Percentiles rank a stretch among this genome's conserved stretches.
Evolutionary conservation across 2,888 invertebrate genomes (phyloP).

Genomic region (Rhabditoides inermis): DNA sequence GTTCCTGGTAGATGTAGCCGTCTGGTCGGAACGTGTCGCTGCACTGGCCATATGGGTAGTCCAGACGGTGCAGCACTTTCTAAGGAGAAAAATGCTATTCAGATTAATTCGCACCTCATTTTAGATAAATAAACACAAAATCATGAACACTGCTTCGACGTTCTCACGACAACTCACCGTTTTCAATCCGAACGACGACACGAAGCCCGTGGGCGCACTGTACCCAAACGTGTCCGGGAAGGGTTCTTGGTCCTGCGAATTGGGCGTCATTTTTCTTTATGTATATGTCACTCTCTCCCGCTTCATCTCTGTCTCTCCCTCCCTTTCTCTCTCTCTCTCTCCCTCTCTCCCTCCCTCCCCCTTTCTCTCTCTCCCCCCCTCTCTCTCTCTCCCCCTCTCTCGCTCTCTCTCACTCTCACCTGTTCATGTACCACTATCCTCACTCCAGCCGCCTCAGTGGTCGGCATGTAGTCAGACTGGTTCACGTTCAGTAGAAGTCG

Average conservation of each 20-base stretch:
- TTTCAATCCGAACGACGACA: constrained; percentile 52
- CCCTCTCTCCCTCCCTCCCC: too few relatives aligned
- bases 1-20: constrained; percentile 50
- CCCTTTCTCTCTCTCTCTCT: too few relatives aligned
- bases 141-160: background rate
- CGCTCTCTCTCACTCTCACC: too few relatives aligned
- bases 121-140: background rate
- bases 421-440: constrained; percentile 40
- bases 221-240: constrained; percentile 53
- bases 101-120: background rate
- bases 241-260: constrained; percentile 42
- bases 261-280: too few relatives aligned
- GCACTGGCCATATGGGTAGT: constrained; percentile 49
- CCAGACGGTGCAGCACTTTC: constrained; percentile 49
- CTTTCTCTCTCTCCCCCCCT: too few relatives aligned
- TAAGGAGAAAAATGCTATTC: constrained; percentile 16
- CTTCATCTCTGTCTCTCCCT: too few relatives aligned
- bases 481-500: constrained; percentile 50
- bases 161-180: constrained; percentile 26
- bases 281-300: too few relatives aligned
- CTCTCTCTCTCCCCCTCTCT: too few relatives aligned
- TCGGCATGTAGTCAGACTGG: constrained; percentile 51
- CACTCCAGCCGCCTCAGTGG: constrained; percentile 51
- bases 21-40: constrained; percentile 46
- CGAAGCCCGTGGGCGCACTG: constrained; percentile 50